These are phyloP conservation scores for Sericinus montela DNA, from an alignment of 2,888 invertebrate genomes.

Conservation along the genomic window DNA sequence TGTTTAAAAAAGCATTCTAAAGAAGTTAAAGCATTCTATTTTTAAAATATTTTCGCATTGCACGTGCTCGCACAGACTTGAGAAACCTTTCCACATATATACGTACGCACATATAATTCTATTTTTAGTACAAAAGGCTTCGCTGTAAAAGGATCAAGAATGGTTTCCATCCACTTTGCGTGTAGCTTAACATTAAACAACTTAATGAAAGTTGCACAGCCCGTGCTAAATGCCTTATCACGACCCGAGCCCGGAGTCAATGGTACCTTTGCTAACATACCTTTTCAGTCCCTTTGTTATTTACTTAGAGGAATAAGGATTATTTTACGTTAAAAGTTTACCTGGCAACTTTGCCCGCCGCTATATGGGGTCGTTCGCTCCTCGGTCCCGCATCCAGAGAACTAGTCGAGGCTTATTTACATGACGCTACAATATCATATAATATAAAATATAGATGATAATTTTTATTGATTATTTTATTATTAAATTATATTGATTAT, in stretches of 20 bases:
- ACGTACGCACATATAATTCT: conserved; percentile 2
- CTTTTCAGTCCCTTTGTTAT: background rate
- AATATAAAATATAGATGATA: too few species aligned
- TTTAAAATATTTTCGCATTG: too few species aligned
- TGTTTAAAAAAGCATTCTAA: too few species aligned
- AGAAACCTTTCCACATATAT: background rate
- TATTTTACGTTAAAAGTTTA: background rate
- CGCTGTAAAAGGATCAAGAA: background rate
- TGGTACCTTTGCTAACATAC: conserved; percentile 1
- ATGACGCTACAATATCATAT: conserved; percentile 3
- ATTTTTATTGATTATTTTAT: too few species aligned
- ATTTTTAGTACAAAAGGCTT: conserved; percentile 7
- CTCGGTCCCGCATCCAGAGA: conserved; percentile 6
- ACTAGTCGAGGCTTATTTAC: conserved; percentile 6
- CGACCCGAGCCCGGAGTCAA: conserved; percentile 23
- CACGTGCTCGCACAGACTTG: background rate
- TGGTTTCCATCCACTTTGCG: conserved; percentile 10
- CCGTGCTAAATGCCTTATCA: conserved; percentile 30
- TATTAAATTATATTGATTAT: too few species aligned
- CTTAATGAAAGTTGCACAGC: conserved; percentile 25
- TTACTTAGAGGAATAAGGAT: background rate
- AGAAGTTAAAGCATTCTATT: too few species aligned
- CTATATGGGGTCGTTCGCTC: conserved; percentile 16
- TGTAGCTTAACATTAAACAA: conserved; percentile 14
- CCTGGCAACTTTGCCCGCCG: background rate